Evolutionary conservation across 1,140 invertebrate species (phyloP).

Genomic region (Tetramorium alpestre): DNA sequence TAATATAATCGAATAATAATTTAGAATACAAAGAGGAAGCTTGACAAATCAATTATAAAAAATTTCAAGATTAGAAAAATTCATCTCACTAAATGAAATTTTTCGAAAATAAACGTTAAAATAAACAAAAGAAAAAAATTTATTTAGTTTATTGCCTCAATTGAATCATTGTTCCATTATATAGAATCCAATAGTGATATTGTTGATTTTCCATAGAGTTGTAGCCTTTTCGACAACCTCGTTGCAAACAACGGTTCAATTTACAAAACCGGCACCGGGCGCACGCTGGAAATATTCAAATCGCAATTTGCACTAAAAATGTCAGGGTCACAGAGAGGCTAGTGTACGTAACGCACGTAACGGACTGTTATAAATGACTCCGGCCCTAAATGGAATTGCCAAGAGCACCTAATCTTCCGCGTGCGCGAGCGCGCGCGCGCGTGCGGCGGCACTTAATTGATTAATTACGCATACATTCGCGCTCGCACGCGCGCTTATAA

Average conservation of each 20-base stretch:
- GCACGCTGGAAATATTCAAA: constrained; percentile 39
- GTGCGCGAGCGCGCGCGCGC: not conserved
- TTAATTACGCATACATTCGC: constrained; percentile 48
- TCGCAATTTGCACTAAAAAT: constrained; percentile 53
- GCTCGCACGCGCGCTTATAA: constrained; percentile 17
- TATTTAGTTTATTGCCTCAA: constrained; percentile 24
- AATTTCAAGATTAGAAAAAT: not conserved
- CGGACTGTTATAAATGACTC: constrained; percentile 35
- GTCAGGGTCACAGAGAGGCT: constrained; percentile 25
- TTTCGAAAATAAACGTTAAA: not conserved
- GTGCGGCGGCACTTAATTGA: constrained; percentile 36
- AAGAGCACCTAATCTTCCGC: constrained; percentile 36
- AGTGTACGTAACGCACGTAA: not conserved
- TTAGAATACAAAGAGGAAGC: not conserved
- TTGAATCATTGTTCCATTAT: not conserved
- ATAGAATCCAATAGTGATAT: not conserved
- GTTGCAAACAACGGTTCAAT: constrained; percentile 36
- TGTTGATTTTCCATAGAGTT: not conserved
- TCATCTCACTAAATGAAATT: not conserved
- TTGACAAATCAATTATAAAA: no score
- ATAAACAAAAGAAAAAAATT: not conserved
- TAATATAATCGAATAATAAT: not conserved
- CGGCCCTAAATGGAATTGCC: constrained; percentile 43
- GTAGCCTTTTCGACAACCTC: not conserved
- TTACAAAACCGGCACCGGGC: constrained; percentile 16